Conservation (phyloP, 2,797 vertebrate genomes). For the Semotilus atromaculatus region DNA sequence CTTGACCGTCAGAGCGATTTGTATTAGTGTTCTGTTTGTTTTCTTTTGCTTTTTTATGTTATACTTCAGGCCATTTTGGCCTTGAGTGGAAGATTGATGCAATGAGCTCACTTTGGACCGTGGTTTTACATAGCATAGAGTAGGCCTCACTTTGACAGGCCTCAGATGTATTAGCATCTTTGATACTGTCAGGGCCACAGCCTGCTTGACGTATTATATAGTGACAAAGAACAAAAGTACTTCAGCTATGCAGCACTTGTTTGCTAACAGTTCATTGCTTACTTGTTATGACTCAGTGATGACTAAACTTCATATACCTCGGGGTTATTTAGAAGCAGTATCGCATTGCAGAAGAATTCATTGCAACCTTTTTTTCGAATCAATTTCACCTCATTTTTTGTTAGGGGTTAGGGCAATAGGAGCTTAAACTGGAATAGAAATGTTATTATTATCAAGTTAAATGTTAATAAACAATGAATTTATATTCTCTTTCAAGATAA, state of each 20-base stretch:
- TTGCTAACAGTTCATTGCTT: slow-evolving; percentile 7
- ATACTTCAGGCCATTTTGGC: neutral
- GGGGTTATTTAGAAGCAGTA: slow-evolving; percentile 2
- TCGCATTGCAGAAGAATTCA: neutral
- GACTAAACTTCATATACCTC: neutral
- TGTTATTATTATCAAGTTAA: too few relatives aligned
- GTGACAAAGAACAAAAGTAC: slow-evolving; percentile 36
- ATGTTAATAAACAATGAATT: too few relatives aligned
- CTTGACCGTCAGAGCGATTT: neutral
- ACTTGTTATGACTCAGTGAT: slow-evolving; percentile 10
- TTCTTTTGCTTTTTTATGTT: neutral
- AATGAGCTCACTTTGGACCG: neutral
- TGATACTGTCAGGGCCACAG: neutral
- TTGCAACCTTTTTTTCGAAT: neutral
- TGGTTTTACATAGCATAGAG: neutral
- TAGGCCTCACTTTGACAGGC: slow-evolving; percentile 34
- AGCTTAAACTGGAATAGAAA: slow-evolving; percentile 8
- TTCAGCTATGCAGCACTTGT: slow-evolving; percentile 6
- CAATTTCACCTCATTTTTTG: neutral
- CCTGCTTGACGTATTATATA: neutral
- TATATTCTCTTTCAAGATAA: neutral
- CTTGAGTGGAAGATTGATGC: neutral
- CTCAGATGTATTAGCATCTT: slow-evolving; percentile 24
- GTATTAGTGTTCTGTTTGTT: slow-evolving; percentile 7
- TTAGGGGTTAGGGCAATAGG: neutral